These are phyloP conservation scores for Andrena chrysosceles DNA, from an alignment of 2,888 invertebrate genomes.

Conservation along the genomic window DNA sequence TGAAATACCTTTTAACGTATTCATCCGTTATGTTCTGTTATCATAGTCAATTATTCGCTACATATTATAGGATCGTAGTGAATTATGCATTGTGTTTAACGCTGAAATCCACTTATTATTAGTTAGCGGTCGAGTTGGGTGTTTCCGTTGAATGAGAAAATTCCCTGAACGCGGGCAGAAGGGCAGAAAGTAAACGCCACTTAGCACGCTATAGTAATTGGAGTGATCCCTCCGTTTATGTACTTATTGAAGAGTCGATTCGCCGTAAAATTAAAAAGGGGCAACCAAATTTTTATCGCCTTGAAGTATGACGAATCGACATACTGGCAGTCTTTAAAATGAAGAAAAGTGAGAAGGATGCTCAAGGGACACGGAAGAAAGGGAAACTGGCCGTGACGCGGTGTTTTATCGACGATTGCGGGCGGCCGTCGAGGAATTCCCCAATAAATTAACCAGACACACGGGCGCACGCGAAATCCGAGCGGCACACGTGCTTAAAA, in stretches of 20 bases:
- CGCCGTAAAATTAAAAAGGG: too few species aligned
- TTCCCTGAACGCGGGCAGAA: background rate
- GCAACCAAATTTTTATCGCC: too few species aligned
- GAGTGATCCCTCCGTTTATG: too few species aligned
- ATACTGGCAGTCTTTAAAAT: too few species aligned
- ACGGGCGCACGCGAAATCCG: background rate
- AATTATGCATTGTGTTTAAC: background rate
- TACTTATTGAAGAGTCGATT: too few species aligned
- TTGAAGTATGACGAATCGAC: too few species aligned
- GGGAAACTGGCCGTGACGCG: background rate
- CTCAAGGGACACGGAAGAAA: background rate
- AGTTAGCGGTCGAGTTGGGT: background rate
- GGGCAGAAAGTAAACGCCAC: constrained; percentile 29
- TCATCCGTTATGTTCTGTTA: background rate
- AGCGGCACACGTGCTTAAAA: background rate
- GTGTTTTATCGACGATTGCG: constrained; percentile 1
- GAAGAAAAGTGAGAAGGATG: too few species aligned
- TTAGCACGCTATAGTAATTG: background rate
- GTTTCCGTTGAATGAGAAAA: constrained; percentile 21
- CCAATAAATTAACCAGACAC: constrained; percentile 41
- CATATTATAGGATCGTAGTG: too few species aligned
- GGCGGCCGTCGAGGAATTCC: constrained; percentile 49
- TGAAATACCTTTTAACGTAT: background rate
- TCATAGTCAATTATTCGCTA: background rate
- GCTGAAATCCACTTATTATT: background rate